phyloP scores from a whole-genome alignment of 1,140 invertebrate species.

The Cydia strobilella region DNA sequence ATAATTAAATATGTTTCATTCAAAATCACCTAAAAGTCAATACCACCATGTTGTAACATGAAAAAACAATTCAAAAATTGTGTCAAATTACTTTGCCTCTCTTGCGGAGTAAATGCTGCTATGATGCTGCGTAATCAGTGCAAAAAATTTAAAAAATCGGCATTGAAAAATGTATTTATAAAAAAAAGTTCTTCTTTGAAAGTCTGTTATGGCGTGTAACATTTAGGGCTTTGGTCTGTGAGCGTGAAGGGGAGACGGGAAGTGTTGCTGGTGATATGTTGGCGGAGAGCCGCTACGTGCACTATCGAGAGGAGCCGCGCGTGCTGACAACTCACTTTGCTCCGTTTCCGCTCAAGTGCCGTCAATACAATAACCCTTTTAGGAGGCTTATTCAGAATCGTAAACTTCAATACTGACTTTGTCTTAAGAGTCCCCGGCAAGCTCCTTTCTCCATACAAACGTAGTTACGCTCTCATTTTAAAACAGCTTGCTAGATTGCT shows the following conservation, averaged over 20 bases:
- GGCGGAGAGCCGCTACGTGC: conserved; percentile 42
- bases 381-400: not conserved
- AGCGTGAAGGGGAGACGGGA: not conserved
- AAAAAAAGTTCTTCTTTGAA: not conserved
- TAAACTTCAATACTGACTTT: not conserved
- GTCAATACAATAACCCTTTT: conserved; percentile 24
- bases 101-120: too few relatives aligned
- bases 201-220: not conserved
- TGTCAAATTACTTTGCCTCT: too few relatives aligned
- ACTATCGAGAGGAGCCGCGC: conserved; percentile 45
- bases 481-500: too few relatives aligned
- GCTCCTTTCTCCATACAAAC: too few relatives aligned
- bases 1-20: too few relatives aligned
- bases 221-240: not conserved
- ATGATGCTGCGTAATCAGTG: too few relatives aligned
- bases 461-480: too few relatives aligned
- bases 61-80: too few relatives aligned
- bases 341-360: conserved; percentile 46
- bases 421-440: too few relatives aligned
- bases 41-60: too few relatives aligned
- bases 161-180: not conserved
- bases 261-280: conserved; percentile 27
- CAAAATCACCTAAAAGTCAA: too few relatives aligned
- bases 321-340: conserved; percentile 50
- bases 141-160: too few relatives aligned